A percentile compares a stretch with the other conserved stretches of the same genome.
phyloP scores from a whole-genome alignment of 2,113 vertebrate genomes.

The Guaruba guarouba region DNA sequence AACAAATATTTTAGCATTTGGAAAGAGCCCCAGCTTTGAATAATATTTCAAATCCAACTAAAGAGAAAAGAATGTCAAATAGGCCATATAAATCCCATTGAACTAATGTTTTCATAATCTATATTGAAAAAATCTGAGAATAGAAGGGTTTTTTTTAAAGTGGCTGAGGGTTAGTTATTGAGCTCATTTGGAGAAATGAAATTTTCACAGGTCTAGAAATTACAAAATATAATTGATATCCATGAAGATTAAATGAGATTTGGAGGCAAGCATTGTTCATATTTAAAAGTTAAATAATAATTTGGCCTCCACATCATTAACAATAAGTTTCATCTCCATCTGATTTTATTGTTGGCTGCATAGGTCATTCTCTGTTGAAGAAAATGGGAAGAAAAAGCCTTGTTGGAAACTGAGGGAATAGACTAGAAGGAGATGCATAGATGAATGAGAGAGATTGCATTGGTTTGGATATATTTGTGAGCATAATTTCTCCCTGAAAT shows the following conservation, averaged over 20 bases:
- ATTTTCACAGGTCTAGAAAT: constrained; percentile 51
- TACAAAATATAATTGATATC: constrained; percentile 53
- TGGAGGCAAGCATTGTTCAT: constrained; percentile 41
- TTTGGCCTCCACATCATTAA: constrained; percentile 44
- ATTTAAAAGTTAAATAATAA: constrained; percentile 61
- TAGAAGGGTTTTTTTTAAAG: background rate
- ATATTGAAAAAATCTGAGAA: constrained; percentile 28
- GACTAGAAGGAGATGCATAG: background rate
- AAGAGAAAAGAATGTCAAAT: constrained; percentile 37
- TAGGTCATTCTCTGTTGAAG: background rate
- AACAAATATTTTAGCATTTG: constrained; percentile 51
- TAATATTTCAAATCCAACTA: constrained; percentile 22
- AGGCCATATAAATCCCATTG: constrained; percentile 42
- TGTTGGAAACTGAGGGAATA: background rate
- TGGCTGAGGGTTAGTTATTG: constrained; percentile 31
- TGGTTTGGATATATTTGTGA: background rate
- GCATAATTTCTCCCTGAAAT: background rate
- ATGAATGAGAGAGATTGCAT: background rate
- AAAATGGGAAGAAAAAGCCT: background rate
- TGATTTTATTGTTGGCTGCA: constrained; percentile 32
- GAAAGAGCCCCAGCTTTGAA: constrained; percentile 12
- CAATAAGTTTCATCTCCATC: background rate
- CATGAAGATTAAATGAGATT: constrained; percentile 48
- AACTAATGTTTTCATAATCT: constrained; percentile 50
- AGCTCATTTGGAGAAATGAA: constrained; percentile 52